Base-by-base conservation (phyloP, 2,113 vertebrate genomes). In the Xiphophorus maculatus region DNA sequence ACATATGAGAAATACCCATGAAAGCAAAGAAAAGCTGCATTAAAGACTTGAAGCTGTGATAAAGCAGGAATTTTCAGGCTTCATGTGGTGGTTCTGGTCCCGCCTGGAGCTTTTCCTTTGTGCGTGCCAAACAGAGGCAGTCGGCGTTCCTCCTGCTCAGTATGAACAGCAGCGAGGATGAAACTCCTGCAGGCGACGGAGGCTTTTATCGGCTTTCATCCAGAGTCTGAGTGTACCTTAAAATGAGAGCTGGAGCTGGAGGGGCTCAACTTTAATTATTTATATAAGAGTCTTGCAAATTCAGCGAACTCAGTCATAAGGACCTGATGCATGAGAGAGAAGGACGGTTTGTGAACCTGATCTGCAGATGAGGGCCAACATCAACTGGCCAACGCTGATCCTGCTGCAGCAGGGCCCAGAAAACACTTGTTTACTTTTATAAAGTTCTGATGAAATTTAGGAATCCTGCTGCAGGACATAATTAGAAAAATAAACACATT, bases 81-180 rank as follows among this genome's bases (percentile, higher is more conserved):
- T 44, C 51, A 63, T 63, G 63, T 13, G 54, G 51, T 58, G 44
- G 2, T 67, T 61, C 63, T 22, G 25, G 11, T 71, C 19, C 72
- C 30, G 76, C 84, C 88, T 0, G 60, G 58, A 80, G 81, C 27
- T 79, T 17, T 86, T 84, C 79, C 76, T 80, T 37, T 74, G 62
- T 82, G 65, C 79, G 14, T 69, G 81, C 76, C 76, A 80, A 7
- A 69, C 48, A 71, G 7, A 81, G 79, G 75, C 63, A n/a, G 74
- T 22, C 60, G 44, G 22, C 76, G 22, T 74, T 83, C 76, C 74
- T 82, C 79, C 71, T 66, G 76, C 40, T 79, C 71, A 80, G 73
- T 73, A 74, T 66, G 70, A 87, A 69, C 48, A 9, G 65, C 66
- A 29, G 14, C 63, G 25, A 5, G 51, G 27, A 69, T 19, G 27